Evolutionary conservation across 2,888 invertebrate species (phyloP), one percentile per base, ranked within the genome.

Genomic region (Miltochrista miniata): DNA sequence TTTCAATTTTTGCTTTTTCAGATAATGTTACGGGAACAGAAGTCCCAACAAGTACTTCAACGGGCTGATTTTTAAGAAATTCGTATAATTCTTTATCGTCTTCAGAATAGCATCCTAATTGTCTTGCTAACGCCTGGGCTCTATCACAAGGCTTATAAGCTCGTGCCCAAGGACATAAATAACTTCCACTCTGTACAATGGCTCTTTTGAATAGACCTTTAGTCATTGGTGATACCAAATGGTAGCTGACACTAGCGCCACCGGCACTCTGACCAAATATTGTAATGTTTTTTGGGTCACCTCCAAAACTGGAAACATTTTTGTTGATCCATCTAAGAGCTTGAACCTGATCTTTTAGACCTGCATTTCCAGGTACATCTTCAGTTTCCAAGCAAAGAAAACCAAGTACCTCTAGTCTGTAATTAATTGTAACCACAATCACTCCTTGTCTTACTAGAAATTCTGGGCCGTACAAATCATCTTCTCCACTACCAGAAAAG

Each of bases 161-260:
- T 37, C 81, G 78, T 0, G 92, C 90, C 93, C 93, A 94, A 0
- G 90, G 86, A 65, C 90, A 90, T 30, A 93, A 81, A 2, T 93
- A 87, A 0, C 93, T 93, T 0, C 95, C 95, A 65, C 95, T 95
- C 68, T 95, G 93, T 0, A 93, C 90, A 37, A 95, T 95, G 7
- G 90, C 77, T 56, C 81, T 74, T 35, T 67, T 72, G 29, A 84
- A 85, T 1, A 86, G 53, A 0, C 82, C 83, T 65, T 74, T 79
- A 14, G 75, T 76, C 79, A 84, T 79, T 0, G 83, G 82, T 1
- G 87, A 87, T 8, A 83, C 45, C 7, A 83, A 50, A 48, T 84
- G 85, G 45, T 59, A 76, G 0, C 76, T 63, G 0, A 74, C 47
- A 74, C 73, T 61, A 0, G 61, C 71, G 1, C 59, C 77, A 10